Evolutionary conservation across 2,888 invertebrate genomes (phyloP), one percentile per base, ranked within the genome.

Genomic region (Volucella inflata): DNA sequence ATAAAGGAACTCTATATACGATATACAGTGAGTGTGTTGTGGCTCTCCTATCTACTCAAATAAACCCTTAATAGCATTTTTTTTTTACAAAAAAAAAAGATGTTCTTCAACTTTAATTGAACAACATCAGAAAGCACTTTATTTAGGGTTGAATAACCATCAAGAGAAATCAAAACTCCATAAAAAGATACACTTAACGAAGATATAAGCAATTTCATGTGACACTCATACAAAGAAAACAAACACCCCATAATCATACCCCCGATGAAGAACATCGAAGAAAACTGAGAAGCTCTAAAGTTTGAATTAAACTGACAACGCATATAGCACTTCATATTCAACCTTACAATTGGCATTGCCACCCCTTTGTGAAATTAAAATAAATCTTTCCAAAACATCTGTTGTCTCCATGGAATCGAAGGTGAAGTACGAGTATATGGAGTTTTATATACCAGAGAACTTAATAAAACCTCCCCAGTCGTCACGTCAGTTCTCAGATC

Each of bases 331-430:
- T 83, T 62, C 48, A 83, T 83, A 40, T 65, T 60, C 38, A 17
- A 30, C 6, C 30, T 30, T 30, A 65, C 55, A 53, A 17, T 60
- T 70, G 46, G 48, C 70, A 40, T 46, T 65, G 65, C 70, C 75
- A 65, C 72, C 81, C 72, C 71, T 81, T 82, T 85, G 44, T 38
- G 17, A 77, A 81, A 85, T 72, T 76, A 74, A 80, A 87, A 82
- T 77, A 75, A 82, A 82, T 87, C 87, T 72, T 74, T 82, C 81
- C 44, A 70, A 82, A 87, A 78, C 87, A 87, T 81, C 87, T 87
- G 87, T 78, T 87, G 87, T 87, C 82, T 87, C 87, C 78, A 82
- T 75, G 74, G 82, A 82, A 57, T 87, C 77, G 16, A 12, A 44
- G n/a, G 30, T 42, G 16, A 42, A 48, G 53, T n/a, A n/a, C n/a